These are phyloP conservation scores for Halisarca cf. caerulea DNA, from an alignment of 37 sponge, comb jelly and placozoan genomes.

Conservation along the genomic window DNA sequence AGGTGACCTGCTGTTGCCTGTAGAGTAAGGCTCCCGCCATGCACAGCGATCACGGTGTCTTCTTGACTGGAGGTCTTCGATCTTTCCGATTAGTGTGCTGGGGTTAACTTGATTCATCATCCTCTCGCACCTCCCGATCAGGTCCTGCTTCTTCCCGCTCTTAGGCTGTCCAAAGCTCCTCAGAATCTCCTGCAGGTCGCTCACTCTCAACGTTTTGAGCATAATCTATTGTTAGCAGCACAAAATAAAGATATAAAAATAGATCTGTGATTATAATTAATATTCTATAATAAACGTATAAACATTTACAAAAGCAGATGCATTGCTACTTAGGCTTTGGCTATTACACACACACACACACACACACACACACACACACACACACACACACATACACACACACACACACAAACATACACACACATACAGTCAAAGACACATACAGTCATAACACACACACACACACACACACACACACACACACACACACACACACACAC, in stretches of 20 bases:
- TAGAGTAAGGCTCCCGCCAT: not conserved
- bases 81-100: not conserved
- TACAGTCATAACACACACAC: slow-evolving; percentile 11
- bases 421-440: too few relatives aligned
- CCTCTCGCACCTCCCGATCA: slow-evolving; percentile 48
- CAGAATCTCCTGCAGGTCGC: slow-evolving; percentile 81
- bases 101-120: slow-evolving; percentile 33
- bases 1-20: not conserved
- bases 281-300: too few relatives aligned
- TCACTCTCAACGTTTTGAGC: slow-evolving; percentile 65
- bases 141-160: slow-evolving; percentile 72
- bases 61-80: not conserved
- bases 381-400: too few relatives aligned
- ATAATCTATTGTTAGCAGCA: slow-evolving; percentile 21
- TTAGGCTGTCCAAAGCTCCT: slow-evolving; percentile 40
- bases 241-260: not conserved
- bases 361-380: too few relatives aligned
- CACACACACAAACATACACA: too few relatives aligned
- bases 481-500: slow-evolving; percentile 32
- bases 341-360: too few relatives aligned
- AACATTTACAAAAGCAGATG: not conserved
- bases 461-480: slow-evolving; percentile 16
- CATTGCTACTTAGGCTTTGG: not conserved
- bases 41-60: not conserved
- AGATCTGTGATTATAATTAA: too few relatives aligned